Evolutionary conservation across 2,113 vertebrate genomes (phyloP), one percentile per base, ranked within the genome.

Genomic region (Callorhinus ursinus): DNA sequence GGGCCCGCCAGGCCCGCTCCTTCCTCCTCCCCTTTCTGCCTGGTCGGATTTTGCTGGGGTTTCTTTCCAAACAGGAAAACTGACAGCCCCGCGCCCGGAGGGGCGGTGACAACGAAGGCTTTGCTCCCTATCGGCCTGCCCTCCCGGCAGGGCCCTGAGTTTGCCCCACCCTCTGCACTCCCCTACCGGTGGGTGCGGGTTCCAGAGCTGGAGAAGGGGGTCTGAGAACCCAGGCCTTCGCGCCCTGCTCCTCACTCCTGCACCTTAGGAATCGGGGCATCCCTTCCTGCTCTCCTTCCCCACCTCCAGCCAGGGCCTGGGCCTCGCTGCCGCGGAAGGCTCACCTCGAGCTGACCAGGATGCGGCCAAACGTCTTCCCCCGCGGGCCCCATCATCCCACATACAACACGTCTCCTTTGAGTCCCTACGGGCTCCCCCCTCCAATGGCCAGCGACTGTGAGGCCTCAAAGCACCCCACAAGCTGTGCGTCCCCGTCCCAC

Each of bases 11-110:
- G 90, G 76, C 86, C 74, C 63, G 33, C 51, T 80, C 63, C 69
- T 46, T 42, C 84, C 84, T 59, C 83, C 81, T 85, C 42, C 80
- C 71, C 28, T 81, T 69, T 95, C 79, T 74, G 65, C 82, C 53
- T 84, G 22, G n/a, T 84, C 69, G 46, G 51, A 74, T 97, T 93
- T 97, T 90, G 79, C 93, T 49, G 92, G 55, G 7, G 57, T 87
- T 74, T 79, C 79, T 90, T 84, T 96, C 89, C 82, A 82, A 89
- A 97, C 76, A 83, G 97, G 97, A 98, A 97, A 96, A 55, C 96
- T 92, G 96, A 92, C 92, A 80, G 42, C 72, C 87, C 81, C 5
- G 80, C 51, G 31, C 93, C 49, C 2, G 28, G 94, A 97, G 88
- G 90, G 87, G 81, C n/a, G 31, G 92, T 71, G 76, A 96, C 84